Conservation (phyloP, 2,113 vertebrate species). For the Malurus cyaneus region DNA sequence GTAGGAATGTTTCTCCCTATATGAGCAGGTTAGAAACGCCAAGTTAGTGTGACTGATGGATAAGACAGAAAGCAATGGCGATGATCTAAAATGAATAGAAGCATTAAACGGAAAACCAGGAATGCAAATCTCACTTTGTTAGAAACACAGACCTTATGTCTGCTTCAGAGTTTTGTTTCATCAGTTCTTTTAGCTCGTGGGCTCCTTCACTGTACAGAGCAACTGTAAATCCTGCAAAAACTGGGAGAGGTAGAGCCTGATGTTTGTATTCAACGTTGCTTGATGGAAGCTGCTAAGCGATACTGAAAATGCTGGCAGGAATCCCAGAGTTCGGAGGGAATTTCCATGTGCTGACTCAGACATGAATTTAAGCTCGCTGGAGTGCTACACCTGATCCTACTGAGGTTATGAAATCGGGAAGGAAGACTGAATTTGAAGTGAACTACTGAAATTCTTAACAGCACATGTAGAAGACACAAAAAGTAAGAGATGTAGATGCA, state of each 20-base stretch:
- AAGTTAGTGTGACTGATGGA: slow-evolving; percentile 58
- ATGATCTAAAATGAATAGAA: slow-evolving; percentile 35
- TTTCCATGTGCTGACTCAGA: slow-evolving; percentile 63
- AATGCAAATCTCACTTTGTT: slow-evolving; percentile 44
- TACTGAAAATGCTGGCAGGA: slow-evolving; percentile 50
- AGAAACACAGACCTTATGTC: not conserved
- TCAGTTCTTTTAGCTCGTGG: not conserved
- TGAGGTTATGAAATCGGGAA: not conserved
- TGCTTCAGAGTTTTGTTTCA: slow-evolving; percentile 33
- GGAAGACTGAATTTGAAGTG: not conserved
- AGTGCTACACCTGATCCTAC: slow-evolving; percentile 17
- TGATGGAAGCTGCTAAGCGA: slow-evolving; percentile 42
- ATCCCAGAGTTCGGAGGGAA: slow-evolving; percentile 29
- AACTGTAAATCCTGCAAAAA: not conserved
- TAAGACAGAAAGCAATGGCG: slow-evolving; percentile 29
- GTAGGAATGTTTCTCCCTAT: not conserved
- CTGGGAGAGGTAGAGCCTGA: not conserved
- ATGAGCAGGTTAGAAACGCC: not conserved
- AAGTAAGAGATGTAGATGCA: not conserved
- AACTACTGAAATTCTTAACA: not conserved
- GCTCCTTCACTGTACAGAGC: not conserved
- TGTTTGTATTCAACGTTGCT: slow-evolving; percentile 7
- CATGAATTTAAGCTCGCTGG: not conserved
- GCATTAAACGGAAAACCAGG: slow-evolving; percentile 26
- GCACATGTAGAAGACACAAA: not conserved